Percentiles rank a stretch among this genome's conserved stretches.
phyloP scores from a whole-genome alignment of 2,113 vertebrate species.

The Sakesphorus luctuosus region DNA sequence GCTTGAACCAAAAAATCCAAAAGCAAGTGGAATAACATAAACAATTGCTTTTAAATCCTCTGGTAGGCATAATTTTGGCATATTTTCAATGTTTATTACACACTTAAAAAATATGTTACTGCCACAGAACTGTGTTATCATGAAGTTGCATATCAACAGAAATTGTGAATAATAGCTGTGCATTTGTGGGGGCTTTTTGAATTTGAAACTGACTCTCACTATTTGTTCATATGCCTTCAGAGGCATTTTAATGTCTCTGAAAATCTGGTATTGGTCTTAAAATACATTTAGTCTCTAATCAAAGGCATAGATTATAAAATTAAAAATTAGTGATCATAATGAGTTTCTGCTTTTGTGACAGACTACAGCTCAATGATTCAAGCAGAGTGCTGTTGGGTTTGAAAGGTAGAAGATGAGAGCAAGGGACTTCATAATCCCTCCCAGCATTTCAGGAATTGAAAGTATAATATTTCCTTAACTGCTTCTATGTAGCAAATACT shows the following conservation, averaged over 20 bases:
- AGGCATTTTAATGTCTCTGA: neutral
- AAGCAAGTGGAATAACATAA: neutral
- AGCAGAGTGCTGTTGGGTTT: neutral
- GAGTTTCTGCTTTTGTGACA: constrained; percentile 1
- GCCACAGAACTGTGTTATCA: constrained; percentile 10
- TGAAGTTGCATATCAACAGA: constrained; percentile 22
- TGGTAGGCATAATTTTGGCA: constrained; percentile 31
- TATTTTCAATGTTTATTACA: constrained; percentile 52
- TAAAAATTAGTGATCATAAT: constrained; percentile 5
- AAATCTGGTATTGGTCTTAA: constrained; percentile 18
- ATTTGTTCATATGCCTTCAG: neutral
- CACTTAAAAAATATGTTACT: constrained; percentile 33
- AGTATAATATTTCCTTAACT: neutral
- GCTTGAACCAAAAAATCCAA: neutral
- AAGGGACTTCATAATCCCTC: neutral
- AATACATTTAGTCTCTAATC: neutral
- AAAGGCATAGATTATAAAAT: neutral
- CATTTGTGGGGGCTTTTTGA: neutral
- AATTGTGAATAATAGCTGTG: constrained; percentile 34
- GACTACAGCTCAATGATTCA: neutral
- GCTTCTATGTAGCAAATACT: neutral
- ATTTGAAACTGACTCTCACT: neutral
- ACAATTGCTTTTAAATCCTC: constrained; percentile 44
- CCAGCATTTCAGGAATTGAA: neutral
- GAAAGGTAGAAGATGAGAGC: neutral